Percentiles rank a stretch among this genome's conserved stretches.
These are phyloP conservation scores for Hiodon tergisus DNA, from an alignment of 2,113 vertebrate species.

Conservation along the genomic window DNA sequence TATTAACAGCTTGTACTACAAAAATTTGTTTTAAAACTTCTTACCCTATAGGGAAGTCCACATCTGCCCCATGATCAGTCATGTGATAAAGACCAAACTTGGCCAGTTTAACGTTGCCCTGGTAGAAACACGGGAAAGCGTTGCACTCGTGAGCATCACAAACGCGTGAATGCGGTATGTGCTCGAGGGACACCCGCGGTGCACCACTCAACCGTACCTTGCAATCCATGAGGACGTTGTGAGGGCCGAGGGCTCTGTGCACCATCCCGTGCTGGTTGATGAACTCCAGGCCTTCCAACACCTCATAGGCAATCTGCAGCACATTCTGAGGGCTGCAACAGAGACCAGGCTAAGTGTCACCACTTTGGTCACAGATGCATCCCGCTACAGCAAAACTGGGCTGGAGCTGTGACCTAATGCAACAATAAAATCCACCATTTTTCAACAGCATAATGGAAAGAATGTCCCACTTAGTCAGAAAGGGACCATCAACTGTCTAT, in stretches of 20 bases:
- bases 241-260: constrained; percentile 80
- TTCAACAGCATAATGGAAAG: neutral
- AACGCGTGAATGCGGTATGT: neutral
- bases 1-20: neutral
- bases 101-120: constrained; percentile 88
- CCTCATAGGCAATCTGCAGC: constrained; percentile 80
- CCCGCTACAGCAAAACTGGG: neutral
- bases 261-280: constrained; percentile 92
- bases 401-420: neutral
- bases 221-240: constrained; percentile 84
- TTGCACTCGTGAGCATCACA: neutral
- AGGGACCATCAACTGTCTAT: neutral
- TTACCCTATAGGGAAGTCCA: constrained; percentile 97
- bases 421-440: neutral
- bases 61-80: constrained; percentile 91
- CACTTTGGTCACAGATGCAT: neutral
- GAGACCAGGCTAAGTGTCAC: constrained; percentile 17
- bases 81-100: constrained; percentile 98
- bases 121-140: constrained; percentile 29
- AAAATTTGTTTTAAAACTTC: constrained; percentile 25
- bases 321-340: constrained; percentile 69
- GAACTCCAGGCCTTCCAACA: constrained; percentile 83
- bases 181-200: neutral
- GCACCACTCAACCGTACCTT: constrained; percentile 65
- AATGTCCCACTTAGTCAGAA: neutral